Base-by-base conservation (phyloP, 2,888 invertebrate species). In the Microctonus hyperodae region DNA sequence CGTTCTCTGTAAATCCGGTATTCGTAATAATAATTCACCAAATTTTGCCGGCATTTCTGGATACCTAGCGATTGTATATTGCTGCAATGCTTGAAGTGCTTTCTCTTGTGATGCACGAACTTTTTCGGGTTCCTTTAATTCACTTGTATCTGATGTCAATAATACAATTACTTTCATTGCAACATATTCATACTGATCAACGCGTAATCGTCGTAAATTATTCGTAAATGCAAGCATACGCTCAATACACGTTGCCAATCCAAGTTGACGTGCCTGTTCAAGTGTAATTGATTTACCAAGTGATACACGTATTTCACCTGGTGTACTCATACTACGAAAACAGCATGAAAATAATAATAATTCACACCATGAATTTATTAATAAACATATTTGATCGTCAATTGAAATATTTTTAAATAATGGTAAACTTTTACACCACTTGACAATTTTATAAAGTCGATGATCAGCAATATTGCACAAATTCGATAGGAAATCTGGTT, bases 361-460 rank as follows among this genome's bases (percentile, higher is more conserved):
- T 85, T 96, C 96, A 85, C 97, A 97, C 98, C 98, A 98, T 70
- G 97, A 96, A 85, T 98, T 98, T 80, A 98, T 97, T 74, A 98
- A 89, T 80, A 98, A 87, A 80, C 96, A 93, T 79, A 97, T 98
- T 87, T 98, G 98, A 87, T 98, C 98, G 86, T 98, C 98, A 84
- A 97, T 97, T 78, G 96, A 95, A 77, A 98, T 97, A 85, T 96
- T 95, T 83, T 97, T 96, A 84, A 98, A 98, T 28, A 98, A 89
- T 16, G 98, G 97, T 83, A 98, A 86, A 84, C 96, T 97, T 84
- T 98, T 95, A 87, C 97, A 97, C 98, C 98, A 98, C 83, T 97
- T 96, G 71, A 98, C 98, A 75, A 98, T 96, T 87, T 97, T 96
- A 84, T 97, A 98, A 20, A 98, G 89, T 57, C 97, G 88, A 84